phyloP scores from a whole-genome alignment of 2,888 invertebrate genomes.

The Rhimphoctona megacephalus region DNA sequence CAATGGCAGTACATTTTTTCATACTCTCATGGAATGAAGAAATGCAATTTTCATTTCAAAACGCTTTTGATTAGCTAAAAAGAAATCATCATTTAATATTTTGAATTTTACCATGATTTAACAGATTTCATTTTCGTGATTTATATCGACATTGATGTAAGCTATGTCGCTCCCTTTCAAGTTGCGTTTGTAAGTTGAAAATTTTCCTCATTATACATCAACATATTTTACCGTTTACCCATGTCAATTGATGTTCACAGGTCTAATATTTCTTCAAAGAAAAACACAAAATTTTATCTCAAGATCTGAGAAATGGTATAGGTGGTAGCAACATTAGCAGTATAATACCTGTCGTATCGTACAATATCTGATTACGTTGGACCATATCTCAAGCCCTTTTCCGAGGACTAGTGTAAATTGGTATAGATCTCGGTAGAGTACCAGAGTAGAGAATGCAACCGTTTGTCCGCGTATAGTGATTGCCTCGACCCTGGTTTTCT shows the following conservation, averaged over 20 bases:
- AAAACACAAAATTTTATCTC: slow-evolving; percentile 31
- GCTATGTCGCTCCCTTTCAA: not conserved
- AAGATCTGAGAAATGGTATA: not conserved
- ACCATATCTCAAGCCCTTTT: slow-evolving; percentile 41
- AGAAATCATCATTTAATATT: not conserved
- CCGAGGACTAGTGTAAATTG: slow-evolving; percentile 4
- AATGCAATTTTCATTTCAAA: not conserved
- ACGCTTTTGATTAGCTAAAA: not conserved
- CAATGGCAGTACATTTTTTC: not conserved
- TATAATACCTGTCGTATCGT: slow-evolving; percentile 43
- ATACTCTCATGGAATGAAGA: not conserved
- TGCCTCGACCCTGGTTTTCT: slow-evolving; percentile 29
- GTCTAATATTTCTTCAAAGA: not conserved
- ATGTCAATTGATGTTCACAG: not conserved
- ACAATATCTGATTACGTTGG: slow-evolving; percentile 64
- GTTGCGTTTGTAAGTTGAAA: not conserved
- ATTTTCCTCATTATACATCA: not conserved
- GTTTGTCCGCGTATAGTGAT: slow-evolving; percentile 40
- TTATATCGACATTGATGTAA: not conserved
- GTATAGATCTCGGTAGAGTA: slow-evolving; percentile 21
- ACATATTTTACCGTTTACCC: not conserved
- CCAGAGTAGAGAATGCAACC: slow-evolving; percentile 20
- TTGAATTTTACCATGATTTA: not conserved
- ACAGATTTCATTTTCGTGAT: not conserved
- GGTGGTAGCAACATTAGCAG: slow-evolving; percentile 23